Percentiles rank a stretch among this genome's conserved stretches.
Conservation (phyloP, 2,797 vertebrate species). For the Halcyon badia region DNA sequence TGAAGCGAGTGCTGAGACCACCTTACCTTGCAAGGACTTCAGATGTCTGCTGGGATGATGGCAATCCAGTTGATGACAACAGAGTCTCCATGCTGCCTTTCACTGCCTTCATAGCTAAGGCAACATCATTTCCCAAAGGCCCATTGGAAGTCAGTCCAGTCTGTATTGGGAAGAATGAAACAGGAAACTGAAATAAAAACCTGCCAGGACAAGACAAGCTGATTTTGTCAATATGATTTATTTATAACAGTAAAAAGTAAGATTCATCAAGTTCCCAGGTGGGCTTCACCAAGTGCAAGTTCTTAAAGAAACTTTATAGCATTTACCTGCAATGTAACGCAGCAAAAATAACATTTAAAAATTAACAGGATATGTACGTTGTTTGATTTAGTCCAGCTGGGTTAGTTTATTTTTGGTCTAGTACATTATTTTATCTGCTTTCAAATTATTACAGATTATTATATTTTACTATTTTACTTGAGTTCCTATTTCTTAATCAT, state of each 20-base stretch:
- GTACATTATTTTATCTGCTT: not conserved
- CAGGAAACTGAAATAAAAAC: not conserved
- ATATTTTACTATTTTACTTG: not conserved
- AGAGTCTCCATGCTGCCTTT: constrained; percentile 78
- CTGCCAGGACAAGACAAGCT: not conserved
- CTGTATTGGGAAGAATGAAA: constrained; percentile 76
- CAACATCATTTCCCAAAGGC: constrained; percentile 81
- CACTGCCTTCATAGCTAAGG: constrained; percentile 75
- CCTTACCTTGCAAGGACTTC: constrained; percentile 85
- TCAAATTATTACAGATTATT: not conserved
- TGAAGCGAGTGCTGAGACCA: not conserved
- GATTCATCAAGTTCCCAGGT: not conserved
- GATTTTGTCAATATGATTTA: not conserved
- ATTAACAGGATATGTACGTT: not conserved
- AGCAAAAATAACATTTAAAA: not conserved
- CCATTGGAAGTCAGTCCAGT: constrained; percentile 86
- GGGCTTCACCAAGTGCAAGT: not conserved
- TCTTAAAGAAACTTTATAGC: not conserved
- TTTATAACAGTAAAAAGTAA: not conserved
- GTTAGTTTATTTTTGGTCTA: not conserved
- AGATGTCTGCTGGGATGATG: constrained; percentile 76
- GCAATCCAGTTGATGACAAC: constrained; percentile 68
- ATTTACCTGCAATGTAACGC: not conserved
- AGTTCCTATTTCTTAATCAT: not conserved
- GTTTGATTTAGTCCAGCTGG: not conserved